Conservation (phyloP, 2,797 vertebrate genomes). For the Delichon dasypus region DNA sequence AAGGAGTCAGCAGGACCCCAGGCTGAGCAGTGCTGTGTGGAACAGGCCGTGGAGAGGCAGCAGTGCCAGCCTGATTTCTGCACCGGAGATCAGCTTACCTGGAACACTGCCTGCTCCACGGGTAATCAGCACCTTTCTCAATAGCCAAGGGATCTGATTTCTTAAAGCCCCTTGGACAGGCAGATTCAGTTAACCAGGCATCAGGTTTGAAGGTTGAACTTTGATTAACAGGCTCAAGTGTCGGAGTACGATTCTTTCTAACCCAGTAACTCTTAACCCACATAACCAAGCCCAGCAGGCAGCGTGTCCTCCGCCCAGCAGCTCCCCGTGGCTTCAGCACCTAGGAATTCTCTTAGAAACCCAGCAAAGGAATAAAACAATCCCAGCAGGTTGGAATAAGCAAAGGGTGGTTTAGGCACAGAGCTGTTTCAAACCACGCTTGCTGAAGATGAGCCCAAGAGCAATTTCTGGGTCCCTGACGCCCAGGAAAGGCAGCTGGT, state of each 20-base stretch:
- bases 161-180: neutral
- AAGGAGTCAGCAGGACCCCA: neutral
- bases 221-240: constrained; percentile 34
- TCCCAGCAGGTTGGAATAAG: neutral
- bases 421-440: accelerated
- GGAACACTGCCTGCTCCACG: neutral
- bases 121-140: neutral
- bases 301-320: neutral
- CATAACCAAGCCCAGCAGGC: neutral
- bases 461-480: neutral
- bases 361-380: neutral
- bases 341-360: neutral
- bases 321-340: neutral
- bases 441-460: neutral
- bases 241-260: neutral
- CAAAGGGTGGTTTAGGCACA: neutral
- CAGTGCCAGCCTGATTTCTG: neutral
- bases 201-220: neutral
- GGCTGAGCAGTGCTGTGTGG: neutral
- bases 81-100: neutral
- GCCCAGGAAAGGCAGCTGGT: neutral
- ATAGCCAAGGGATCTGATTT: constrained; percentile 10
- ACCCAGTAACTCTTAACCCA: neutral
- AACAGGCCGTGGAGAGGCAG: neutral
- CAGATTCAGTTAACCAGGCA: neutral